Conservation (phyloP, 1,140 invertebrate species). For the Trachymyrmex septentrionalis region DNA sequence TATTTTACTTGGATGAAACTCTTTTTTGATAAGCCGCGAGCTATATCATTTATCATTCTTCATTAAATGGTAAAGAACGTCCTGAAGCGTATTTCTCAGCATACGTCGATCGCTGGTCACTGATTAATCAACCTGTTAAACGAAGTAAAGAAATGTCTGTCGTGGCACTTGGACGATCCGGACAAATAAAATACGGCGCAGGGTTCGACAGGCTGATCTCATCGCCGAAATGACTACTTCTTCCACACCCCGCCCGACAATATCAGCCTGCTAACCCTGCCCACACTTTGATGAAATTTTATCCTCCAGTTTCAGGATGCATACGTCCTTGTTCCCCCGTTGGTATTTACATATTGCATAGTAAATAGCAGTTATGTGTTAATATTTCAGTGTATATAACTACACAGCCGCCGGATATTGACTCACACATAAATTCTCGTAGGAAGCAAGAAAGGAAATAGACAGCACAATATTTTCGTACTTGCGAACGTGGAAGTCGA, state of each 20-base stretch:
- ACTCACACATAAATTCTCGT: slow-evolving; percentile 30
- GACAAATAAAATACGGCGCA: slow-evolving; percentile 78
- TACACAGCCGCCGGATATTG: not conserved
- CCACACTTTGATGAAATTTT: slow-evolving; percentile 73
- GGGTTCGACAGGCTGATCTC: slow-evolving; percentile 90
- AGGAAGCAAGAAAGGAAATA: slow-evolving; percentile 1
- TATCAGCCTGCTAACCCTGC: slow-evolving; percentile 89
- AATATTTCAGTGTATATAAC: not conserved
- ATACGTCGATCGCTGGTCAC: not conserved
- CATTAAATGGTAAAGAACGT: not conserved
- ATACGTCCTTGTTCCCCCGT: not conserved
- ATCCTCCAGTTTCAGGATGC: slow-evolving; percentile 27
- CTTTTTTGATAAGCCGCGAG: not conserved
- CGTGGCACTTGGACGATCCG: slow-evolving; percentile 29
- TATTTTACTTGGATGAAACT: not conserved
- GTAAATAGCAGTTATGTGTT: not conserved
- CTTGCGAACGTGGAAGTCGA: not conserved
- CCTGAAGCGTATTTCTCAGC: not conserved
- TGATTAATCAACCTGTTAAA: slow-evolving; percentile 44
- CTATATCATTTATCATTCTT: not conserved
- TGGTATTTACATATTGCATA: not conserved
- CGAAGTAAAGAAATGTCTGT: slow-evolving; percentile 32
- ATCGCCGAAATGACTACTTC: slow-evolving; percentile 89
- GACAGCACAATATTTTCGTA: slow-evolving; percentile 26
- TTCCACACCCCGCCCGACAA: slow-evolving; percentile 88